Evolutionary conservation across 2,797 vertebrate genomes (phyloP).

Genomic region (Megalops cyprinoides): DNA sequence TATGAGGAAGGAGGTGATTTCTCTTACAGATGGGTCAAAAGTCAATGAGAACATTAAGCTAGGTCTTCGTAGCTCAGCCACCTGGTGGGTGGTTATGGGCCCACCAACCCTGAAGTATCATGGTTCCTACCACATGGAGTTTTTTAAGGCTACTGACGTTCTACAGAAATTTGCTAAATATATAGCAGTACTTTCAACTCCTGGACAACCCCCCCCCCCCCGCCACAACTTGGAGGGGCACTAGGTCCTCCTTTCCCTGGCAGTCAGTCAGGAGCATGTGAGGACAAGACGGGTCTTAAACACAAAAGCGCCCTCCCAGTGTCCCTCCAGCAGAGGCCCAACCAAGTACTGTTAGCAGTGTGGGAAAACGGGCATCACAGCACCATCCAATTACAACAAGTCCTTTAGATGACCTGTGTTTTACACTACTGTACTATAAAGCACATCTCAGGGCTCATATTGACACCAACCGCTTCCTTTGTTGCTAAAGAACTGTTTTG

Average conservation of each 20-base stretch:
- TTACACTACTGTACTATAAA: conserved; percentile 51
- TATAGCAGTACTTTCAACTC: conserved; percentile 64
- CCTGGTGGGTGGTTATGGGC: neutral
- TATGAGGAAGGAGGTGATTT: neutral
- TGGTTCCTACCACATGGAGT: conserved; percentile 13
- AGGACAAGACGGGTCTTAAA: conserved; percentile 71
- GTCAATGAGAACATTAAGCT: neutral
- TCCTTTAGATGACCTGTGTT: conserved; percentile 40
- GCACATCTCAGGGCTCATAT: conserved; percentile 34
- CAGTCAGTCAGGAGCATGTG: conserved; percentile 77
- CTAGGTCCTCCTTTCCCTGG: conserved; percentile 74
- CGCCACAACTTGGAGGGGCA: conserved; percentile 61
- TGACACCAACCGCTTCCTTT: conserved; percentile 18
- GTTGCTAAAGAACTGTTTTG: conserved; percentile 20
- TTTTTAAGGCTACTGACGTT: conserved; percentile 54
- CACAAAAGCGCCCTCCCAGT: conserved; percentile 50
- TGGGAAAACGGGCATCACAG: conserved; percentile 78
- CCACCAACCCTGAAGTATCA: neutral
- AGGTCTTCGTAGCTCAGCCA: too few relatives aligned
- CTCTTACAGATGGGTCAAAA: neutral
- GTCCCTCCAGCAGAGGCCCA: conserved; percentile 65
- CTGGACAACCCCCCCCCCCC: neutral
- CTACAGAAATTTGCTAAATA: conserved; percentile 64
- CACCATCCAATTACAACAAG: conserved; percentile 38
- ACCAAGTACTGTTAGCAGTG: conserved; percentile 77